Conservation (phyloP, 1,140 invertebrate species). For the Patella vulgata region DNA sequence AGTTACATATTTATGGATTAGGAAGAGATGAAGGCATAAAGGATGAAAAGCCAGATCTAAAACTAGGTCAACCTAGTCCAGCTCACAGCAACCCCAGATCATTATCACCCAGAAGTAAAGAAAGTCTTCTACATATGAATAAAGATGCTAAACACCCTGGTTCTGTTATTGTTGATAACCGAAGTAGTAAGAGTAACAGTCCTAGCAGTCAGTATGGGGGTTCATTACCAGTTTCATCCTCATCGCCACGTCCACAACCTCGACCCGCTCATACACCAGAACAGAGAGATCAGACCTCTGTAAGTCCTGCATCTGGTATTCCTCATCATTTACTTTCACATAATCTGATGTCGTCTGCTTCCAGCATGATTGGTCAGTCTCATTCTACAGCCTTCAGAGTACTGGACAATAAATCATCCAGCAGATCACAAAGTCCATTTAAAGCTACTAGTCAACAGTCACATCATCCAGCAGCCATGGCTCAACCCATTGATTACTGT, state of each 20-base stretch:
- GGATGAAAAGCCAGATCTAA: slow-evolving; percentile 31
- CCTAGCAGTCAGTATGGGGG: too few relatives aligned
- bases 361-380: slow-evolving; percentile 18
- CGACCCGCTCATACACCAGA: slow-evolving; percentile 57
- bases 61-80: slow-evolving; percentile 26
- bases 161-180: too few relatives aligned
- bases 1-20: slow-evolving; percentile 59
- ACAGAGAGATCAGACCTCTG: slow-evolving; percentile 36
- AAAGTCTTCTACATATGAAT: neutral
- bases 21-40: slow-evolving; percentile 37
- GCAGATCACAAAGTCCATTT: slow-evolving; percentile 58
- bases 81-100: slow-evolving; percentile 30
- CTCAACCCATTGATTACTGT: slow-evolving; percentile 58
- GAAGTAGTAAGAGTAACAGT: too few relatives aligned
- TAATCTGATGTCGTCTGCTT: slow-evolving; percentile 25
- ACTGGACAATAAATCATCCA: slow-evolving; percentile 37
- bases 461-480: slow-evolving; percentile 43
- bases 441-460: slow-evolving; percentile 32
- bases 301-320: slow-evolving; percentile 43
- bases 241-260: slow-evolving; percentile 51
- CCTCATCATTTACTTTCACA: slow-evolving; percentile 37
- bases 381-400: slow-evolving; percentile 36
- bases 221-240: slow-evolving; percentile 17
- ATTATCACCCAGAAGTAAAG: slow-evolving; percentile 9
- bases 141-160: neutral